These are phyloP conservation scores for Cryptus viduatorius DNA, from an alignment of 2,888 invertebrate species.

Conservation along the genomic window DNA sequence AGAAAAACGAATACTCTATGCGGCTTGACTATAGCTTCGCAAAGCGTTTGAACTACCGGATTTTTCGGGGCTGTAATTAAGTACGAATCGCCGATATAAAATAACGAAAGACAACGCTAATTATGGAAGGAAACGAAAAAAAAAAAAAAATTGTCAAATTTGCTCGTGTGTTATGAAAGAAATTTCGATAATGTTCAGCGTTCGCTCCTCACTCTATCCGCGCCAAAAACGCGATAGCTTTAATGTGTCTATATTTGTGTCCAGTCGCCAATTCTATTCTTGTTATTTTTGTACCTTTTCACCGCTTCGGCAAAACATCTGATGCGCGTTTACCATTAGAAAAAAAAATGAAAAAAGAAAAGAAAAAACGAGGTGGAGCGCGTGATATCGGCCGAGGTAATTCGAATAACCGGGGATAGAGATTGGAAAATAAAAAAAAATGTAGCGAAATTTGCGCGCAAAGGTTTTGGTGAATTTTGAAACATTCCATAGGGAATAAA, in stretches of 20 bases:
- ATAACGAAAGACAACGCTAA: background rate
- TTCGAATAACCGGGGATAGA: constrained; percentile 34
- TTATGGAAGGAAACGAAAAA: background rate
- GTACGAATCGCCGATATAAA: background rate
- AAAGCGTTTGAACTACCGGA: background rate
- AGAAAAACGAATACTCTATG: background rate
- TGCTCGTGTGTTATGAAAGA: background rate
- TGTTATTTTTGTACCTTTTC: constrained; percentile 77
- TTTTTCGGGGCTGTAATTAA: background rate
- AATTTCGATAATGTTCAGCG: constrained; percentile 28
- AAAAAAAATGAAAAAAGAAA: constrained; percentile 36
- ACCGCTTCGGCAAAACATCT: constrained; percentile 69
- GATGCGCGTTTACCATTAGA: constrained; percentile 52
- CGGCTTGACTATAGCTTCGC: background rate
- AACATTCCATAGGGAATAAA: constrained; percentile 43
- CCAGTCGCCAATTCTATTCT: constrained; percentile 73
- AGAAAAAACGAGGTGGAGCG: constrained; percentile 21
- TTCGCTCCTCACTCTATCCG: constrained; percentile 5
- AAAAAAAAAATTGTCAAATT: constrained; percentile 23
- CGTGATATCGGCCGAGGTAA: constrained; percentile 55
- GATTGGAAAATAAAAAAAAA: background rate
- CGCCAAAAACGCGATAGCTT: constrained; percentile 30
- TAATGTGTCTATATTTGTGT: constrained; percentile 63
- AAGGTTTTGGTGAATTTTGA: constrained; percentile 22
- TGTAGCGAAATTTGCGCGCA: background rate